These are phyloP conservation scores for Halcyon smyrnensis DNA, from an alignment of 2,797 vertebrate species.

Conservation along the genomic window DNA sequence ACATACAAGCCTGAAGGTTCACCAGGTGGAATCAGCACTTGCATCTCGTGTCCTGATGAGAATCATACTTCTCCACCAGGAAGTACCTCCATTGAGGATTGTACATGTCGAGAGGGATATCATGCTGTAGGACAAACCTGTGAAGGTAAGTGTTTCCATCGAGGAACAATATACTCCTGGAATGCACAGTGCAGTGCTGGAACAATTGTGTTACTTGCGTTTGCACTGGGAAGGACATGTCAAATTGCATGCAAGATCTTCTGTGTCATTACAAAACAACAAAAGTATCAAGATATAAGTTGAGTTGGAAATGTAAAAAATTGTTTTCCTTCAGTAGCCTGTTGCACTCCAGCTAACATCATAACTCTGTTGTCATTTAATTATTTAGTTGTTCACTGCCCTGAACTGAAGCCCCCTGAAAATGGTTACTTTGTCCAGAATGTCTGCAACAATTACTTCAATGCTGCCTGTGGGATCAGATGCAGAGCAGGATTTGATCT, in stretches of 20 bases:
- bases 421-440: conserved; percentile 95
- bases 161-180: background rate
- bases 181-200: background rate
- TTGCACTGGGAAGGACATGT: background rate
- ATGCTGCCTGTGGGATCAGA: conserved; percentile 92
- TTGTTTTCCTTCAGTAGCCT: background rate
- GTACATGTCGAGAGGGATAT: conserved; percentile 89
- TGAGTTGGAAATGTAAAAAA: background rate
- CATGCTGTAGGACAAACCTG: conserved; percentile 83
- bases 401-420: conserved; percentile 87
- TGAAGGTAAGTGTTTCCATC: conserved; percentile 79
- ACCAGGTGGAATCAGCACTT: conserved; percentile 91
- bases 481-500: conserved; percentile 92
- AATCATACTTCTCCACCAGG: conserved; percentile 91
- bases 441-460: conserved; percentile 92
- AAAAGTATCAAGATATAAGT: background rate
- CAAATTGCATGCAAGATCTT: background rate
- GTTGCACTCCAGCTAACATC: background rate
- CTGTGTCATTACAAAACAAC: background rate
- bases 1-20: conserved; percentile 92
- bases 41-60: conserved; percentile 85
- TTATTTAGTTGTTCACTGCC: conserved; percentile 88
- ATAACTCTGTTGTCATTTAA: conserved; percentile 18
- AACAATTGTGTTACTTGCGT: background rate
- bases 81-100: conserved; percentile 88